Evolutionary conservation across 2,888 invertebrate genomes (phyloP), one percentile per base, ranked within the genome.

Genomic region (Helobdella robusta): DNA sequence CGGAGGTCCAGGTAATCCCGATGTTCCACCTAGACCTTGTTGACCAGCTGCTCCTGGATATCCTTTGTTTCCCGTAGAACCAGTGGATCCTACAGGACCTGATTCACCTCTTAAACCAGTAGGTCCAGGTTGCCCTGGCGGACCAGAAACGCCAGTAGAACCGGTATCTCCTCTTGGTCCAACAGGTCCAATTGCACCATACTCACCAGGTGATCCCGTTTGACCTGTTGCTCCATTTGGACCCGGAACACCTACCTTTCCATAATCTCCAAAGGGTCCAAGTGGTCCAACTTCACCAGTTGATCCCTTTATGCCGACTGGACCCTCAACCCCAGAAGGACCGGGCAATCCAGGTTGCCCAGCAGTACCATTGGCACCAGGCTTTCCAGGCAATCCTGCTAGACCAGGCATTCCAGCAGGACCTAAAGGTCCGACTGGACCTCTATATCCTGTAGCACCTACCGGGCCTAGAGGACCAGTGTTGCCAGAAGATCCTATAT

Each of bases 371-470:
- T 54, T 11, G n/a, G 54, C 40, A 2, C 68, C 68, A 28, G 34
- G 44, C 34, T 62, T 30, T 23, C 68, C 68, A 36, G 20, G 2
- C 5, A 61, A 52, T 32, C 68, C 68, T 30, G 40, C 5, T 30
- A 5, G 28, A 50, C 66, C 63, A 44, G 36, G 5, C 4, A 20
- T 4, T 23, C 66, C 67, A 60, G 50, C 18, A n/a, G 59, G 52
- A n/a, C 67, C 67, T 11, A 46, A 8, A 30, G 48, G 34, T 2
- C 66, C 66, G 34, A 25, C 56, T 23, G 5, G 23, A 1, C 67
- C 67, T 59, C 18, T 28, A 11, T 48, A 36, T 58, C 77, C 77
- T 58, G 72, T 72, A 1, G 73, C 71, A 23, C 77, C 84, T 82
- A 78, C 74, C 1, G 72, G 72, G 40, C 81, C 81, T 0, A 75